Evolutionary conservation across 2,113 vertebrate genomes (phyloP).

Genomic region (Rhynchomys soricoides): DNA sequence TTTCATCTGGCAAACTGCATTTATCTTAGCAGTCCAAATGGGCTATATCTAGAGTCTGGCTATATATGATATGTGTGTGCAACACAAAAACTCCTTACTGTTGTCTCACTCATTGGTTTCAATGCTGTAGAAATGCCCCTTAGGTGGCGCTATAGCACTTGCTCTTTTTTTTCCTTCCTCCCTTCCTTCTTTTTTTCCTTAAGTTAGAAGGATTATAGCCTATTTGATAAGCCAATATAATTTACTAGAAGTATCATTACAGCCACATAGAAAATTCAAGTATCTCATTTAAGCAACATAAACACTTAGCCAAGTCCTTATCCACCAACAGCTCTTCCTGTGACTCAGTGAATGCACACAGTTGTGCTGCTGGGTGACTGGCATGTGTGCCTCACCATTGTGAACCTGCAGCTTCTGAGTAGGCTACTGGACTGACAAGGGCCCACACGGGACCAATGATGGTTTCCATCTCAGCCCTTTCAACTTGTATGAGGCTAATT

Average conservation of each 20-base stretch:
- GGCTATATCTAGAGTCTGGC: not conserved
- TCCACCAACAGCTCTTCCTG: slow-evolving; percentile 67
- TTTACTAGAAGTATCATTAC: slow-evolving; percentile 58
- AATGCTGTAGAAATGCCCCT: slow-evolving; percentile 70
- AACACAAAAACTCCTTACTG: not conserved
- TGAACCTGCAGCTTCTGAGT: not conserved
- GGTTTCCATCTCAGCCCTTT: slow-evolving; percentile 84
- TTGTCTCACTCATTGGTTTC: slow-evolving; percentile 15
- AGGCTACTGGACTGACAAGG: slow-evolving; percentile 65
- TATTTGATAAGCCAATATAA: slow-evolving; percentile 54
- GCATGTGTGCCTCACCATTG: not conserved
- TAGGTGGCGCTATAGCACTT: slow-evolving; percentile 85
- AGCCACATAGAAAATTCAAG: slow-evolving; percentile 72
- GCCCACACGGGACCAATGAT: slow-evolving; percentile 86
- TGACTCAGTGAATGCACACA: not conserved
- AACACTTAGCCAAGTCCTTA: slow-evolving; percentile 49
- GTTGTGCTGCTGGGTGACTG: not conserved
- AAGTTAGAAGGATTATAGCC: slow-evolving; percentile 54
- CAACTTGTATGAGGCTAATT: slow-evolving; percentile 87
- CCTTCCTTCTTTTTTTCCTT: slow-evolving; percentile 55
- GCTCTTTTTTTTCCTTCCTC: not conserved
- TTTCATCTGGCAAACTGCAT: not conserved
- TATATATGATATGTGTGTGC: not conserved
- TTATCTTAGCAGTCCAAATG: not conserved
- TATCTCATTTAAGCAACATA: slow-evolving; percentile 24